Base-by-base conservation (phyloP, 1,140 invertebrate genomes). In the Nomia melanderi region DNA sequence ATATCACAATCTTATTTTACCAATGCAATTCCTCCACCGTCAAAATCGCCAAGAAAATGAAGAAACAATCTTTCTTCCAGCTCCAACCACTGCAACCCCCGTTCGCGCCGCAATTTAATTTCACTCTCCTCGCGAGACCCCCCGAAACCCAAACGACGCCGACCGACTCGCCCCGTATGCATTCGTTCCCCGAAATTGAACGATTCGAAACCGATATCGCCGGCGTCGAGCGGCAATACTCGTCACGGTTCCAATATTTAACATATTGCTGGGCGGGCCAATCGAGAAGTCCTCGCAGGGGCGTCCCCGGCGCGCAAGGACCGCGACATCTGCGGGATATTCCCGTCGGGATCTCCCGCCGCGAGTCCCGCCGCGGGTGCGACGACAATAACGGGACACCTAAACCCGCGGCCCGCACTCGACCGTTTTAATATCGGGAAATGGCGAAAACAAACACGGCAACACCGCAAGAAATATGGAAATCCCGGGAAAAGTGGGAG, bases 391-490 rank as follows among this genome's bases (percentile, higher is more conserved):
- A 56, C 65, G 65, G 20, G n/a, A 27, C 20, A 8, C 8, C 44
- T n/a, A 17, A 23, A 20, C 9, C n/a, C 12, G 31, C 20, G 23
- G 11, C 12, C 41, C 27, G 12, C 47, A 44, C 70, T 36, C 31
- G 50, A 53, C 23, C 62, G 62, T 74, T 78, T 78, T 78, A 78
- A 78, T 78, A 78, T 78, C 53, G 70, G 14, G 44, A 77, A 77
- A 36, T 71, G 69, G 69, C 17, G 50, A 64, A 63, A 77, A 77
- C 57, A 77, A 74, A 74, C 59, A 62, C 20, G 66, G 33, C 25
- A n/a, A 64, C 20, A 29, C 44, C 8, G 44, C 56, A 60, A 72
- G 75, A 74, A 74, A 66, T 71, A 78, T 66, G 62, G 69, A 59
- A 66, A 74, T 70, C 56, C 31, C 17, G 23, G 12, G 23, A 53